phyloP scores from a whole-genome alignment of 2,888 invertebrate genomes.

The Cosmia trapezina region DNA sequence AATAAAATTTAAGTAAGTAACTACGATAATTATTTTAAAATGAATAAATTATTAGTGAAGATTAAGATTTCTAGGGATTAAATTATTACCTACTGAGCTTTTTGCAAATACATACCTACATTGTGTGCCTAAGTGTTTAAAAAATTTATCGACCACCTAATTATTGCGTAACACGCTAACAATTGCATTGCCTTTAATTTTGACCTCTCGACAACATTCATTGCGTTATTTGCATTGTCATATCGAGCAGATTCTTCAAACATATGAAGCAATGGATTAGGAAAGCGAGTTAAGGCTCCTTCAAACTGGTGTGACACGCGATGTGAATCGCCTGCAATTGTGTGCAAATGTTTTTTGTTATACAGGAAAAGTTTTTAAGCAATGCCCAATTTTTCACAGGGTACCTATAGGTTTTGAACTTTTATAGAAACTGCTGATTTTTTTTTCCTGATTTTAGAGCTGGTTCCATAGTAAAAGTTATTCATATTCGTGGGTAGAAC shows the following conservation, averaged over 20 bases:
- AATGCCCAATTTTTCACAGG: no score
- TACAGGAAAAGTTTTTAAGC: no score
- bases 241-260: neutral
- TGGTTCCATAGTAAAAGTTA: no score
- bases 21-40: slow-evolving; percentile 16
- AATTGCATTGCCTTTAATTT: neutral
- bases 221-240: neutral
- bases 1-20: slow-evolving; percentile 43
- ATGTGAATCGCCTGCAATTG: no score
- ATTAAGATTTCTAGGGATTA: slow-evolving; percentile 4
- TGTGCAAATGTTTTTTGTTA: no score
- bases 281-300: no score
- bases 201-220: neutral
- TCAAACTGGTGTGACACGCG: no score
- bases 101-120: neutral
- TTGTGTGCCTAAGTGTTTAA: neutral
- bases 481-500: no score
- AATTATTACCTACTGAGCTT: neutral
- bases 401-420: no score
- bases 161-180: neutral
- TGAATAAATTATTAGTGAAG: slow-evolving; percentile 18
- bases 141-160: neutral
- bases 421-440: no score
- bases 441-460: no score
- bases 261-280: neutral